phyloP scores from a whole-genome alignment of 2,888 invertebrate genomes.

The Microplitis manilae region DNA sequence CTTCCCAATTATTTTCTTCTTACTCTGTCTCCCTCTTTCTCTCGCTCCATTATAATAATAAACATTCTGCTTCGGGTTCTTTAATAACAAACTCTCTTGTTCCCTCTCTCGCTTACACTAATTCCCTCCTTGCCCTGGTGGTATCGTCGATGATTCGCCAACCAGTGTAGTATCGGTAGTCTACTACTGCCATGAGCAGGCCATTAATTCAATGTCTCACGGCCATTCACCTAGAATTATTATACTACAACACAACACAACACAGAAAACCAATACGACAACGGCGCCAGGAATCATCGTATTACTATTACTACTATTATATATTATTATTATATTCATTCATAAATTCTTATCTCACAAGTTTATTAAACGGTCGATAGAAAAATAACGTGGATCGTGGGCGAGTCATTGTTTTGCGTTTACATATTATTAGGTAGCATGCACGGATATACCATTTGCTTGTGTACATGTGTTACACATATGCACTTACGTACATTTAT shows the following conservation, averaged over 20 bases:
- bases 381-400: conserved; percentile 25
- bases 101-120: conserved; percentile 29
- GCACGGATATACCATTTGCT: too few relatives aligned
- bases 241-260: conserved; percentile 3
- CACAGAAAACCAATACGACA: neutral
- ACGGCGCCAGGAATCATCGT: neutral
- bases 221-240: conserved; percentile 42
- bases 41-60: conserved; percentile 6
- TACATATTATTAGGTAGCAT: conserved; percentile 1
- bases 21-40: neutral
- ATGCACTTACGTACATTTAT: conserved; percentile 15
- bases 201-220: conserved; percentile 55
- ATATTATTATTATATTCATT: conserved; percentile 41
- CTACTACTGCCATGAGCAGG: conserved; percentile 34
- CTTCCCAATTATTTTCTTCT: neutral
- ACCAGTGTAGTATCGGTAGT: conserved; percentile 39
- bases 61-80: neutral
- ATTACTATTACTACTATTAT: neutral
- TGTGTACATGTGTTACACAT: neutral
- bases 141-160: conserved; percentile 19
- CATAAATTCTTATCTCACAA: conserved; percentile 51
- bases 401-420: conserved; percentile 27
- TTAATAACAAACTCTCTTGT: neutral
- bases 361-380: conserved; percentile 35
- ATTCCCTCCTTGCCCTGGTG: conserved; percentile 27